phyloP scores from a whole-genome alignment of 2,797 vertebrate genomes.

The Myotis planiceps region DNA sequence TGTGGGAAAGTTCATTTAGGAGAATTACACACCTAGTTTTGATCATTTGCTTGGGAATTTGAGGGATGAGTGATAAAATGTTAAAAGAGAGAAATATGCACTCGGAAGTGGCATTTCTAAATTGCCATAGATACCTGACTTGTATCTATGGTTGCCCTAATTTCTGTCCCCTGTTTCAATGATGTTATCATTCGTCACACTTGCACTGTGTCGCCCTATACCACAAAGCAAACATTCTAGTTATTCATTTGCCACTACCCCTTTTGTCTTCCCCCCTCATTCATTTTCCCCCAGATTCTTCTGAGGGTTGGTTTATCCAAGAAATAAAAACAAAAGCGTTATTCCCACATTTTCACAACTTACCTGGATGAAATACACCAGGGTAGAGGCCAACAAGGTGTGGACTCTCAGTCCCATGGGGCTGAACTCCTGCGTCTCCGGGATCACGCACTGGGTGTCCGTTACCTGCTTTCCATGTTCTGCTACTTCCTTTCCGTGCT shows the following conservation, averaged over 20 bases:
- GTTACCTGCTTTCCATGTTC: background rate
- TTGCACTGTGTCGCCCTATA: too few relatives aligned
- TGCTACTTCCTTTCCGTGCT: background rate
- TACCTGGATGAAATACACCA: constrained; percentile 80
- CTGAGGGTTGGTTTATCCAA: background rate
- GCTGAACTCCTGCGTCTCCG: background rate
- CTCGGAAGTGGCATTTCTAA: background rate
- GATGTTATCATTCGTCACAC: background rate
- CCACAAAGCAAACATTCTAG: background rate
- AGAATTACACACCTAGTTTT: background rate
- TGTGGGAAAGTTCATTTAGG: background rate
- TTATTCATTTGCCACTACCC: background rate
- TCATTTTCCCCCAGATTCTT: background rate
- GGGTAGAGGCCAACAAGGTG: constrained; percentile 11
- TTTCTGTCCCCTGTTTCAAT: background rate
- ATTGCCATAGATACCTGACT: background rate
- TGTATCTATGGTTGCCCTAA: background rate
- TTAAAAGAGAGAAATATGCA: background rate
- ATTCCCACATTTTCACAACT: constrained; percentile 49
- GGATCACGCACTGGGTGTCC: background rate
- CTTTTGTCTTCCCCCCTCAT: background rate
- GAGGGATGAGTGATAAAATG: background rate
- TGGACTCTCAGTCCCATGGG: background rate
- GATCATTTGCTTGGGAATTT: background rate
- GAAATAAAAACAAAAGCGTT: background rate